Percentiles rank a stretch among this genome's conserved stretches.
These are phyloP conservation scores for Takifugu bimaculatus DNA, from an alignment of 2,113 vertebrate genomes.

Conservation along the genomic window DNA sequence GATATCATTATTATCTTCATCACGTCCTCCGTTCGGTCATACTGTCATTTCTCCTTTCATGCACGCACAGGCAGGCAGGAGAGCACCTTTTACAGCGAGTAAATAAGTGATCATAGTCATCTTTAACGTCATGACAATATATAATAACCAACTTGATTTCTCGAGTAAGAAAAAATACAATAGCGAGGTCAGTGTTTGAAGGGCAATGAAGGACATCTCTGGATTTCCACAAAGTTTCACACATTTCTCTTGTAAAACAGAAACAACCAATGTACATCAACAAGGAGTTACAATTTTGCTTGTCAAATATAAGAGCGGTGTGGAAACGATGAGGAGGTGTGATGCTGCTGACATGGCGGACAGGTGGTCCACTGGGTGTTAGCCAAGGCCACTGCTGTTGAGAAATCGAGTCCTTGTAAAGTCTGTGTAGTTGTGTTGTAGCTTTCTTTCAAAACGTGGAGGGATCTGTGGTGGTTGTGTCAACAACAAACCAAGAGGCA, in stretches of 20 bases:
- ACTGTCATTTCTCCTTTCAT: slow-evolving; percentile 62
- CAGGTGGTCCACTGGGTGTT: slow-evolving; percentile 35
- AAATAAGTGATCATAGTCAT: slow-evolving; percentile 72
- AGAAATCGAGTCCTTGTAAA: slow-evolving; percentile 58
- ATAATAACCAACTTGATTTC: slow-evolving; percentile 72
- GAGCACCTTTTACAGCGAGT: slow-evolving; percentile 73
- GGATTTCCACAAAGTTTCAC: slow-evolving; percentile 68
- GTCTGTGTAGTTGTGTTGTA: slow-evolving; percentile 51
- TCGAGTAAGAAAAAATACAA: slow-evolving; percentile 67
- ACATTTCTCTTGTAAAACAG: slow-evolving; percentile 52
- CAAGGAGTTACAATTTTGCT: slow-evolving; percentile 69
- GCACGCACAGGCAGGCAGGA: slow-evolving; percentile 70
- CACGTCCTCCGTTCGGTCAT: slow-evolving; percentile 45
- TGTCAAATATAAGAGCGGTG: slow-evolving; percentile 74
- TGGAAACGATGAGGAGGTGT: slow-evolving; percentile 59
- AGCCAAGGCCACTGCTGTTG: slow-evolving; percentile 67
- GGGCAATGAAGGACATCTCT: slow-evolving; percentile 65
- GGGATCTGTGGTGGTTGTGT: slow-evolving; percentile 53
- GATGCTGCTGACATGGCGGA: slow-evolving; percentile 59
- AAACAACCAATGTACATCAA: slow-evolving; percentile 55
- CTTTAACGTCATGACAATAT: slow-evolving; percentile 61
- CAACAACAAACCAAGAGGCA: slow-evolving; percentile 67
- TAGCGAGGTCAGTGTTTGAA: slow-evolving; percentile 78
- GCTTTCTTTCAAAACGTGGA: slow-evolving; percentile 50
- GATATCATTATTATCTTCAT: slow-evolving; percentile 53